Conservation (phyloP, 2,888 invertebrate species). For the Aphodius sticticus region DNA sequence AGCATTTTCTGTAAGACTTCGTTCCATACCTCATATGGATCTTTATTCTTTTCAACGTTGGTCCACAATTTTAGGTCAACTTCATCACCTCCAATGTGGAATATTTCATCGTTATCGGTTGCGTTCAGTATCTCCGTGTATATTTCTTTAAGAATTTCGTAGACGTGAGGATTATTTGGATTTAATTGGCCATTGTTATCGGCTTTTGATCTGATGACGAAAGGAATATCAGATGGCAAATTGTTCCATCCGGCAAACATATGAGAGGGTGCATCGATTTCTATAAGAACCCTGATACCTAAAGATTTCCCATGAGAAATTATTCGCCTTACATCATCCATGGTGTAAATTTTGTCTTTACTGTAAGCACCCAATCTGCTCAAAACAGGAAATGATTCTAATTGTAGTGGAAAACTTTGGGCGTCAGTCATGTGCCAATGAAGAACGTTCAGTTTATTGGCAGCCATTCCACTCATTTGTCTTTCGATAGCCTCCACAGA, state of each 20-base stretch:
- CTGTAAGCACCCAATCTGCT: slow-evolving; percentile 85
- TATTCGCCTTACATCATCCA: slow-evolving; percentile 73
- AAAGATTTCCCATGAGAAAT: slow-evolving; percentile 76
- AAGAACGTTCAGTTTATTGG: slow-evolving; percentile 86
- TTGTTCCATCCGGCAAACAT: slow-evolving; percentile 83
- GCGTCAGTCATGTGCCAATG: slow-evolving; percentile 91
- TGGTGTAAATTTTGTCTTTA: slow-evolving; percentile 70
- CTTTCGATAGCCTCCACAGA: slow-evolving; percentile 72
- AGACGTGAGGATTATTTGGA: slow-evolving; percentile 77
- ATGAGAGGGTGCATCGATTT: slow-evolving; percentile 89
- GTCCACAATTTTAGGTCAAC: slow-evolving; percentile 79
- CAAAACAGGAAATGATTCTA: slow-evolving; percentile 75
- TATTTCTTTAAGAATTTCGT: slow-evolving; percentile 72
- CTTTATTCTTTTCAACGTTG: slow-evolving; percentile 54
- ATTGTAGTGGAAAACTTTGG: slow-evolving; percentile 87
- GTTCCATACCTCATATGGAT: slow-evolving; percentile 68
- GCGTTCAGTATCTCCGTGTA: slow-evolving; percentile 76
- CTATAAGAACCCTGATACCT: slow-evolving; percentile 85
- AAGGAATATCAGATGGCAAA: slow-evolving; percentile 57
- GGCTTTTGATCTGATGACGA: slow-evolving; percentile 63
- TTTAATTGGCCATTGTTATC: slow-evolving; percentile 80
- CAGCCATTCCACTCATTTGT: slow-evolving; percentile 62
- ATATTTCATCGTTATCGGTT: slow-evolving; percentile 77
- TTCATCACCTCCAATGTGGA: slow-evolving; percentile 82
- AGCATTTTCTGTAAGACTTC: slow-evolving; percentile 72